Evolutionary conservation across 1,140 invertebrate species (phyloP).

Genomic region (Bombus balteatus): DNA sequence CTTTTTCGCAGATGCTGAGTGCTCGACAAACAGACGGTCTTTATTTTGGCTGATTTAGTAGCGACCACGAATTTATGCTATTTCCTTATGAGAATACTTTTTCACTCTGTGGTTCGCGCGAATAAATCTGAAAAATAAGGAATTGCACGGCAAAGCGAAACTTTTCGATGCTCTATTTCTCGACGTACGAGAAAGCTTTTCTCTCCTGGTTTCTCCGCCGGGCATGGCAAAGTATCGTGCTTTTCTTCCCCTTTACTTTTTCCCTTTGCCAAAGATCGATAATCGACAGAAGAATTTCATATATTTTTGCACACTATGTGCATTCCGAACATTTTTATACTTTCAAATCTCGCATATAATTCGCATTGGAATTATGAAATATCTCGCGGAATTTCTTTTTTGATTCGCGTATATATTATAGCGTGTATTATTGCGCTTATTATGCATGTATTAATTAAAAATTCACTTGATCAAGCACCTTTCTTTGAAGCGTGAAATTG

Average conservation of each 20-base stretch:
- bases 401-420: too few species aligned
- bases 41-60: slow-evolving; percentile 54
- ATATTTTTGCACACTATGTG: too few species aligned
- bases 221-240: slow-evolving; percentile 1
- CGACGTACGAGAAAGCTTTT: slow-evolving; percentile 13
- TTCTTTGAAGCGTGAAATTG: too few species aligned
- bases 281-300: not conserved
- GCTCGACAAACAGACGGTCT: slow-evolving; percentile 54
- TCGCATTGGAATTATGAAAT: too few species aligned
- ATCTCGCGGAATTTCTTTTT: too few species aligned
- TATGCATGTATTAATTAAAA: too few species aligned
- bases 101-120: slow-evolving; percentile 2
- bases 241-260: slow-evolving; percentile 4
- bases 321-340: too few species aligned
- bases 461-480: too few species aligned
- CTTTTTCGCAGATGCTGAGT: slow-evolving; percentile 32
- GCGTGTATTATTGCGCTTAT: too few species aligned
- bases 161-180: slow-evolving; percentile 41
- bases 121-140: slow-evolving; percentile 45
- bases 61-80: slow-evolving; percentile 46
- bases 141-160: slow-evolving; percentile 39
- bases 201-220: slow-evolving; percentile 5
- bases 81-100: slow-evolving; percentile 57
- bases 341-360: too few species aligned
- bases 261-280: slow-evolving; percentile 1